Conservation (phyloP, 2,888 invertebrate genomes). For the Coremacera marginata region DNA sequence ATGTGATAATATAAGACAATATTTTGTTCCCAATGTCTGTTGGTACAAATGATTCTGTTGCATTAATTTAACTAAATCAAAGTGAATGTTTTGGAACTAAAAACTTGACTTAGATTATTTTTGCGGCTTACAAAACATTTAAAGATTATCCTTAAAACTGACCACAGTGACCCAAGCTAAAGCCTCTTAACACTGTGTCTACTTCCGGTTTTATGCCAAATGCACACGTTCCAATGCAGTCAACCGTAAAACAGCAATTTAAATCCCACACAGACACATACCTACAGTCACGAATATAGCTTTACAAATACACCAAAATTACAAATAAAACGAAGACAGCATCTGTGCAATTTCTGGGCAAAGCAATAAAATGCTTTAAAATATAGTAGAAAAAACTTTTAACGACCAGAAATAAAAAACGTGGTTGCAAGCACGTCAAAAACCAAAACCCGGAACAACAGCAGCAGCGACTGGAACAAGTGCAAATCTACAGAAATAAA, state of each 20-base stretch:
- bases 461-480: neutral
- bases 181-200: neutral
- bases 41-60: no score
- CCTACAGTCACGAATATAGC: neutral
- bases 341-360: neutral
- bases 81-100: no score
- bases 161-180: no score
- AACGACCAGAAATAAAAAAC: neutral
- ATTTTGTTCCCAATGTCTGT: no score
- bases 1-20: no score
- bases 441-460: neutral
- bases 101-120: no score
- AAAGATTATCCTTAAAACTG: no score
- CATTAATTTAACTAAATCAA: no score
- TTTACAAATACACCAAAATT: neutral
- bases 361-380: constrained; percentile 11
- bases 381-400: neutral
- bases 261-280: neutral
- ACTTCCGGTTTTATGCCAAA: neutral
- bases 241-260: constrained; percentile 33
- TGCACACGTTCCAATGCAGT: constrained; percentile 28
- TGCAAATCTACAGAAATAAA: constrained; percentile 15
- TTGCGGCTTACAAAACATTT: no score
- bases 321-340: neutral
- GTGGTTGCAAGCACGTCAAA: neutral